These are phyloP conservation scores for Furcifer pardalis DNA, from an alignment of 2,797 vertebrate genomes.

Conservation along the genomic window DNA sequence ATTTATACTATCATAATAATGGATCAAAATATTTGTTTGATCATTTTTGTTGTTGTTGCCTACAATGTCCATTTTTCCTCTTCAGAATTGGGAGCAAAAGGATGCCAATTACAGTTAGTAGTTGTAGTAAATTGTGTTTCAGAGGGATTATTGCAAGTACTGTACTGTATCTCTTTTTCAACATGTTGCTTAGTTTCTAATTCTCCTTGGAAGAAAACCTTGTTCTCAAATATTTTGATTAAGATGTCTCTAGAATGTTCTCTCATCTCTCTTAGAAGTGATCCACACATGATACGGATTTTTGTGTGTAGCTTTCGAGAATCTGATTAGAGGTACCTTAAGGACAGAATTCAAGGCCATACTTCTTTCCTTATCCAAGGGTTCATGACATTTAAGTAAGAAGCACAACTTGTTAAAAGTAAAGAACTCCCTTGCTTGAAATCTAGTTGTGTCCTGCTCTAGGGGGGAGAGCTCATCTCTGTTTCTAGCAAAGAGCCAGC, in stretches of 20 bases:
- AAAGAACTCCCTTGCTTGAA: too few species aligned
- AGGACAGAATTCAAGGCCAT: not conserved
- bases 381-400: not conserved
- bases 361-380: not conserved
- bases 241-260: not conserved
- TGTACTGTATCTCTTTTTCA: constrained; percentile 32
- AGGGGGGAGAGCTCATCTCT: too few species aligned
- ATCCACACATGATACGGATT: not conserved
- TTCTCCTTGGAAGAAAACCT: constrained; percentile 45
- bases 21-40: constrained; percentile 5
- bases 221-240: constrained; percentile 7
- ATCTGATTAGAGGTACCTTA: not conserved
- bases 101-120: constrained; percentile 40
- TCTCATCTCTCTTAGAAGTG: not conserved
- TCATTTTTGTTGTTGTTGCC: constrained; percentile 5
- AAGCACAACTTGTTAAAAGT: not conserved
- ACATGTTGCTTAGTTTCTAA: constrained; percentile 5
- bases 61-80: constrained; percentile 21
- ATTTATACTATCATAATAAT: constrained; percentile 41
- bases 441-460: too few species aligned
- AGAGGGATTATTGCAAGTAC: constrained; percentile 15
- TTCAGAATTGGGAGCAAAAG: constrained; percentile 54
- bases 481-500: too few species aligned
- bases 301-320: not conserved
- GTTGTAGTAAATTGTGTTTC: constrained; percentile 56